Evolutionary conservation across 2,888 invertebrate genomes (phyloP), one percentile per base, ranked within the genome.

Genomic region (Eupelmus urozonus): DNA sequence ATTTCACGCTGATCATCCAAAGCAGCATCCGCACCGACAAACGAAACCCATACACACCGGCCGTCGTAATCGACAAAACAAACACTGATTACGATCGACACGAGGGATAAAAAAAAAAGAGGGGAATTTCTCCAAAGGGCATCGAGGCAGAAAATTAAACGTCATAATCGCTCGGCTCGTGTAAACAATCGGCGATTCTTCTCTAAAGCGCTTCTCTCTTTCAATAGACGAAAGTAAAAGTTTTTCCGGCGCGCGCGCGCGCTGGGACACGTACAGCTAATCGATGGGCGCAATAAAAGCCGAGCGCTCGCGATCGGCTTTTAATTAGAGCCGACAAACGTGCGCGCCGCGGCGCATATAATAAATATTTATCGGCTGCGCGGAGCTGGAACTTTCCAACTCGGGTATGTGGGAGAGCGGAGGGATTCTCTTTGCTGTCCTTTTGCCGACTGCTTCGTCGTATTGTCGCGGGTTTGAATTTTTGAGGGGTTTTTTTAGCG

Each of bases 271-370:
- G 34, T 51, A 40, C 13, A 13, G 13, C n/a, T 55, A 67, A 67
- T 67, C 25, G 25, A 55, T 55, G 67, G 40, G 11, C 23, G 23
- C 40, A 60, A 60, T 40, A 60, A 40, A 60, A 18, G 9, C 25
- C 18, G 66, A 20, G 53, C 42, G 42, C 16, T 42, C 29, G 23
- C 51, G 40, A 53, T 72, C 62, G 72, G 23, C 72, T 63, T 72
- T 72, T 72, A 72, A 72, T 72, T 72, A 72, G 55, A 53, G 62
- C 42, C 63, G 63, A 72, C 72, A 42, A 25, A 55, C 63, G 53
- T 63, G 42, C 45, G 18, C 71, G 23, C 25, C 27, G 1, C 3
- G 27, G 25, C n/a, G 59, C 20, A 25, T 42, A 23, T 62, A 71
- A 55, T 55, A 63, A 71, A 71, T 63, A 63, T 51, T 55, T 63